Conservation (phyloP, 2,888 invertebrate genomes). For the Drosophila ezoana region DNA sequence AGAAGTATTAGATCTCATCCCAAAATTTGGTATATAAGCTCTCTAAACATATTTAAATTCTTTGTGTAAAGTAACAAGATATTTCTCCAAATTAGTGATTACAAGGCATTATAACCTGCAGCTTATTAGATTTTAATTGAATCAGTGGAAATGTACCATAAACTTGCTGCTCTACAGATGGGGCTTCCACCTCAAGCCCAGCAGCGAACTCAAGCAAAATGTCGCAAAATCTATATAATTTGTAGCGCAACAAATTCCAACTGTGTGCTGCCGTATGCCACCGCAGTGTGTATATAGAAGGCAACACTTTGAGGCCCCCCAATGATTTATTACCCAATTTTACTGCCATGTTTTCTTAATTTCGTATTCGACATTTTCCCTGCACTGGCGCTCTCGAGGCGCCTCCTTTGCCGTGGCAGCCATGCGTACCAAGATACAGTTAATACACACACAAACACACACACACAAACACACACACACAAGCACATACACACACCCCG, state of each 20-base stretch:
- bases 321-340: slow-evolving; percentile 82
- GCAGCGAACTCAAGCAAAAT: slow-evolving; percentile 21
- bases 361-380: slow-evolving; percentile 83
- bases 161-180: slow-evolving; percentile 19
- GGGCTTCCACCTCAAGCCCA: not conserved
- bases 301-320: slow-evolving; percentile 78
- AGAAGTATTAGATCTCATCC: no score
- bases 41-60: no score
- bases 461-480: slow-evolving; percentile 34
- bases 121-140: slow-evolving; percentile 19
- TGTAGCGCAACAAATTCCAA: slow-evolving; percentile 70
- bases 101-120: not conserved
- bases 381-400: slow-evolving; percentile 38
- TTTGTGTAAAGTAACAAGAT: no score
- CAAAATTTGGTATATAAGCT: no score
- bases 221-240: slow-evolving; percentile 72
- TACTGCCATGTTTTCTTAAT: slow-evolving; percentile 83
- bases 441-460: slow-evolving; percentile 33
- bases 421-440: slow-evolving; percentile 67
- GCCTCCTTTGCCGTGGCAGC: slow-evolving; percentile 61
- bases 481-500: slow-evolving; percentile 26
- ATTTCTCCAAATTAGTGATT: not conserved
- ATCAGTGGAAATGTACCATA: slow-evolving; percentile 2
- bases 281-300: slow-evolving; percentile 44
- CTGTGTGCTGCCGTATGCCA: slow-evolving; percentile 37